Conservation (phyloP, 2,113 vertebrate genomes). For the Misgurnus anguillicaudatus region DNA sequence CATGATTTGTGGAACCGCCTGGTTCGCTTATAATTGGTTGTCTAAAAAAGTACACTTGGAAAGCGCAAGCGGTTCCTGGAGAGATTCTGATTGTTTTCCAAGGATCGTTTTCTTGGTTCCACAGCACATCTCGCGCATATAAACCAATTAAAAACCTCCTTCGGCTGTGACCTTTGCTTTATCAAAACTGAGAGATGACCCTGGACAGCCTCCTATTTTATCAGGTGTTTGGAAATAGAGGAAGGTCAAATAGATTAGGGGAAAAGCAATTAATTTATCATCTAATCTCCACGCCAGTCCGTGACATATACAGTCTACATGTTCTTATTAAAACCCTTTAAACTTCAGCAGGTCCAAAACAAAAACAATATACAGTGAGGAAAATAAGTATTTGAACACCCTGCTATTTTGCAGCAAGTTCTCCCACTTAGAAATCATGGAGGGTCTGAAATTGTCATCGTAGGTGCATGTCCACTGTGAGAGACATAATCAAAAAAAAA, state of each 20-base stretch:
- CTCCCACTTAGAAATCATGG: too few relatives aligned
- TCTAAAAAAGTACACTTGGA: conserved; percentile 12
- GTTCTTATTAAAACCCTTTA: too few relatives aligned
- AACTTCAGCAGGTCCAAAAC: too few relatives aligned
- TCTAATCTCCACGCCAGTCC: background rate
- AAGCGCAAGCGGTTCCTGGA: conserved; percentile 8
- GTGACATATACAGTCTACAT: background rate
- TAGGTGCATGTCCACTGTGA: too few relatives aligned
- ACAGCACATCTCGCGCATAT: background rate
- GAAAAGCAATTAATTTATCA: conserved; percentile 1
- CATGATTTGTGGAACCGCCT: background rate
- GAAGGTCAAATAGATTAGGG: conserved; percentile 51
- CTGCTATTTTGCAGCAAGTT: too few relatives aligned
- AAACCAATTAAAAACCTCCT: conserved; percentile 30
- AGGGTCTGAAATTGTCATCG: too few relatives aligned
- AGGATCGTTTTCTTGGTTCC: conserved; percentile 9
- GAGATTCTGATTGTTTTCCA: conserved; percentile 11
- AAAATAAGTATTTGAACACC: too few relatives aligned
- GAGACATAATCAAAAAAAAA: too few relatives aligned
- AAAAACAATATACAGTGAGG: too few relatives aligned
- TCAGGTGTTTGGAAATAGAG: conserved; percentile 26
- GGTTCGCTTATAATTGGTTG: conserved; percentile 16
- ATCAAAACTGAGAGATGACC: conserved; percentile 37
- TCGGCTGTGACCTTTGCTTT: conserved; percentile 36
- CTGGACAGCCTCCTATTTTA: conserved; percentile 44